A percentile compares a stretch with the other conserved stretches of the same genome.
Evolutionary conservation across 2,888 invertebrate genomes (phyloP).

Genomic region (Heterodera filipjevi): DNA sequence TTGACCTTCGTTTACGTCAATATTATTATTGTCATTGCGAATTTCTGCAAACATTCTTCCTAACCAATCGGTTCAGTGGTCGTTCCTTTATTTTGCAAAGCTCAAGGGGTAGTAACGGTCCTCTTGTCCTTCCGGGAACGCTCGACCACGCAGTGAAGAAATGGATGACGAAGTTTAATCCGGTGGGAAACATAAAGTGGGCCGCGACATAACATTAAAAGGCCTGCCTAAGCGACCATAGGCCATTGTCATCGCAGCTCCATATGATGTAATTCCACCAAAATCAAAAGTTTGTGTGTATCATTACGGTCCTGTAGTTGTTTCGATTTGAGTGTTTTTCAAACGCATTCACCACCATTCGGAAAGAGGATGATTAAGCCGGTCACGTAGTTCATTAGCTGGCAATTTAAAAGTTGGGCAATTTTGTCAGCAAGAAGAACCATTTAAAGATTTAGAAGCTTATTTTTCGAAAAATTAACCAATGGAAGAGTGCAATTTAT

Average conservation of each 20-base stretch:
- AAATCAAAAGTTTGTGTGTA: not conserved
- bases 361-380: slow-evolving; percentile 1
- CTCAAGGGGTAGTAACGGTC: not conserved
- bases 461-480: not conserved
- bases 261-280: not conserved
- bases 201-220: slow-evolving; percentile 10
- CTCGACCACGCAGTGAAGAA: slow-evolving; percentile 7
- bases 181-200: slow-evolving; percentile 11
- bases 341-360: not conserved
- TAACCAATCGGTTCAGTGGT: not conserved
- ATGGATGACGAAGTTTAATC: slow-evolving; percentile 6
- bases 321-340: not conserved
- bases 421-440: slow-evolving; percentile 12
- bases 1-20: too few species aligned
- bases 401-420: slow-evolving; percentile 10
- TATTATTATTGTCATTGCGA: not conserved
- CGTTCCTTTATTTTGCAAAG: not conserved
- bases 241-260: not conserved
- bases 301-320: not conserved
- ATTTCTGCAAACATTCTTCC: not conserved
- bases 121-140: not conserved
- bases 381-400: not conserved
- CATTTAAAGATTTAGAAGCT: not conserved
- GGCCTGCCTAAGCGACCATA: not conserved
- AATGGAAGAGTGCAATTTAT: not conserved